Evolutionary conservation across 2,113 vertebrate species (phyloP).

Genomic region (Oryzias celebensis): DNA sequence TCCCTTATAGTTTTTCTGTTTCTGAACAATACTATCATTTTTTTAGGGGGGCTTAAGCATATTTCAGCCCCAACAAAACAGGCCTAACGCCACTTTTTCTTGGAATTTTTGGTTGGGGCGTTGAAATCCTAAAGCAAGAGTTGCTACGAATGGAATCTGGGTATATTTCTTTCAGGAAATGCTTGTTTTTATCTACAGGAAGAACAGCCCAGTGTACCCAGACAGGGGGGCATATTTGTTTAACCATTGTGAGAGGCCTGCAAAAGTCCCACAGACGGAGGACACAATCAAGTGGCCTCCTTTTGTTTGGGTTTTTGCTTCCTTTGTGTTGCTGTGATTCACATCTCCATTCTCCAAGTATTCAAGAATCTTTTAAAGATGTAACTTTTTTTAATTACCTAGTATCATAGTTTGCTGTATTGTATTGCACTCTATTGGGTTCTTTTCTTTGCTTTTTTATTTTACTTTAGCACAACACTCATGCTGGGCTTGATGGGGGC

Average conservation of each 20-base stretch:
- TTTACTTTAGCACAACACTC: too few relatives aligned
- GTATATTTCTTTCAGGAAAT: slow-evolving; percentile 59
- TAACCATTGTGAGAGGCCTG: slow-evolving; percentile 36
- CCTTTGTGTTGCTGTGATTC: slow-evolving; percentile 30
- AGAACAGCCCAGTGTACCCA: slow-evolving; percentile 50
- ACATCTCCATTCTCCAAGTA: not conserved
- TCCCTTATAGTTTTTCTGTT: too few relatives aligned
- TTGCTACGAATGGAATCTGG: slow-evolving; percentile 48
- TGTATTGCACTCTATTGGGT: too few relatives aligned
- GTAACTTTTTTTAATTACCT: too few relatives aligned
- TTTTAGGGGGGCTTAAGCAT: too few relatives aligned
- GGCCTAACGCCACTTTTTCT: too few relatives aligned
- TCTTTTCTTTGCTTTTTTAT: too few relatives aligned
- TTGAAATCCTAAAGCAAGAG: slow-evolving; percentile 12
- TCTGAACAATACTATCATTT: too few relatives aligned
- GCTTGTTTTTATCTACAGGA: slow-evolving; percentile 66
- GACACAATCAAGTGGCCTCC: slow-evolving; percentile 13
- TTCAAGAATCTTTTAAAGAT: too few relatives aligned
- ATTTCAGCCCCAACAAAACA: too few relatives aligned
- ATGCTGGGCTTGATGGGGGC: too few relatives aligned
- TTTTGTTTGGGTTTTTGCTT: slow-evolving; percentile 12
- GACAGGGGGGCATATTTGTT: slow-evolving; percentile 19
- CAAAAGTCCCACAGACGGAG: slow-evolving; percentile 28
- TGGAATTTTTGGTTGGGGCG: slow-evolving; percentile 10
- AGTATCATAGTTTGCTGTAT: too few relatives aligned